phyloP scores from a whole-genome alignment of 2,797 vertebrate species.

The Macropus fuliginosus region DNA sequence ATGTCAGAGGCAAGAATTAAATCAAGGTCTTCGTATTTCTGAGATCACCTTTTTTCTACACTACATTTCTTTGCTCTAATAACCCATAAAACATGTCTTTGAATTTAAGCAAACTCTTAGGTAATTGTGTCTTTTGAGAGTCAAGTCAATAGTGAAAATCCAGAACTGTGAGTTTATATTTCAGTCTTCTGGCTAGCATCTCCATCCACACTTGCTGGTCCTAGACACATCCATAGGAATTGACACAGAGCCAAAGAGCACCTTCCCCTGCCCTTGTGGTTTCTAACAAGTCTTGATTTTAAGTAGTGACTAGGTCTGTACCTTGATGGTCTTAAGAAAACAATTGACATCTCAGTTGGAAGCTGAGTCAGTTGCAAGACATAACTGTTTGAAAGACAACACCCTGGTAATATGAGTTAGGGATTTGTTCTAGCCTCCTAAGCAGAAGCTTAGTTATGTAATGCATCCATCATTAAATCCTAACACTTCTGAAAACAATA shows the following conservation, averaged over 20 bases:
- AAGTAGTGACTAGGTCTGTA: not conserved
- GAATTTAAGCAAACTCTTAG: conserved; percentile 20
- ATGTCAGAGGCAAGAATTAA: not conserved
- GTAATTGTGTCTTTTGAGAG: conserved; percentile 15
- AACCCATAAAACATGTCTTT: not conserved
- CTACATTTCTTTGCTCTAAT: conserved; percentile 27
- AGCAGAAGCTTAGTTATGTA: not conserved
- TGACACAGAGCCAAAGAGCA: not conserved
- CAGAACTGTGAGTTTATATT: conserved; percentile 13
- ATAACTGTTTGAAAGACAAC: not conserved
- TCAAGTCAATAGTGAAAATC: conserved; percentile 43
- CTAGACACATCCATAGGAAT: not conserved
- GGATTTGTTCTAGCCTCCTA: not conserved
- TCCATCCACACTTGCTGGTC: not conserved
- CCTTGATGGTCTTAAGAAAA: not conserved
- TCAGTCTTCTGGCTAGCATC: not conserved
- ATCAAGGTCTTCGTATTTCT: not conserved
- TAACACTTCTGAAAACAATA: not conserved
- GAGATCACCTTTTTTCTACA: conserved; percentile 1
- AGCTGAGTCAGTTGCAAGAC: not conserved
- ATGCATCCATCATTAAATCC: not conserved
- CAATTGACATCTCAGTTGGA: not conserved
- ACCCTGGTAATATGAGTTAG: not conserved
- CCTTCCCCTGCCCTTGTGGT: no score
- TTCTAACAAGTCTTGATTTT: not conserved